Evolutionary conservation across 2,113 vertebrate genomes (phyloP).

Genomic region (Lates calcarifer): DNA sequence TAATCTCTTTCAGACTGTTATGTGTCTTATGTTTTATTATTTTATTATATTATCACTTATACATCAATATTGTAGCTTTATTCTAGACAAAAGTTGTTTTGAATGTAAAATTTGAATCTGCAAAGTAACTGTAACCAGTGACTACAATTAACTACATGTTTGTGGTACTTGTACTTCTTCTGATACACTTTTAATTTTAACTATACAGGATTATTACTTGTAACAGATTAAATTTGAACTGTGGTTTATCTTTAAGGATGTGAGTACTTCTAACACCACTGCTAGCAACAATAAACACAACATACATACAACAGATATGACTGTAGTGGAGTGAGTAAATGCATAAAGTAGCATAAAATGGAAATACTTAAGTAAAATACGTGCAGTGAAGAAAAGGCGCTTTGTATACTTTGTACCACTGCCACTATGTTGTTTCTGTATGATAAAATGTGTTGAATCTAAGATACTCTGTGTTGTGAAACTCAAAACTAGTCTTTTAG

Average conservation of each 20-base stretch:
- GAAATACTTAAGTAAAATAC: not conserved
- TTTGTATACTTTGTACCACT: not conserved
- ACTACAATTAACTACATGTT: not conserved
- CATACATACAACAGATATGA: not conserved
- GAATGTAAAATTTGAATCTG: not conserved
- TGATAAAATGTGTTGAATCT: too few species aligned
- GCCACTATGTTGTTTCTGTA: too few species aligned
- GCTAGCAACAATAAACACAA: not conserved
- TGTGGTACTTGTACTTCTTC: not conserved
- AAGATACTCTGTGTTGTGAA: too few species aligned
- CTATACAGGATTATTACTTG: not conserved
- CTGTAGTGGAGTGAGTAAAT: too few species aligned
- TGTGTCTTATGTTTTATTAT: not conserved
- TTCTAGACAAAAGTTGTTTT: not conserved
- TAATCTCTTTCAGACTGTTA: not conserved
- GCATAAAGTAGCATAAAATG: not conserved
- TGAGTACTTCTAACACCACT: not conserved
- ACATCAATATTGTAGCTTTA: not conserved
- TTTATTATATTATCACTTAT: not conserved
- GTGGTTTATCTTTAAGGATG: not conserved
- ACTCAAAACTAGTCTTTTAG: too few species aligned
- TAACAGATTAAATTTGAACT: not conserved
- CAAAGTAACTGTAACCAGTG: not conserved
- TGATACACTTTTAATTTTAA: too few species aligned
- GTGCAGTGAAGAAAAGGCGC: not conserved